Evolutionary conservation across 2,113 vertebrate species (phyloP), one percentile per base, ranked within the genome.

Genomic region (Apodemus speciosus): DNA sequence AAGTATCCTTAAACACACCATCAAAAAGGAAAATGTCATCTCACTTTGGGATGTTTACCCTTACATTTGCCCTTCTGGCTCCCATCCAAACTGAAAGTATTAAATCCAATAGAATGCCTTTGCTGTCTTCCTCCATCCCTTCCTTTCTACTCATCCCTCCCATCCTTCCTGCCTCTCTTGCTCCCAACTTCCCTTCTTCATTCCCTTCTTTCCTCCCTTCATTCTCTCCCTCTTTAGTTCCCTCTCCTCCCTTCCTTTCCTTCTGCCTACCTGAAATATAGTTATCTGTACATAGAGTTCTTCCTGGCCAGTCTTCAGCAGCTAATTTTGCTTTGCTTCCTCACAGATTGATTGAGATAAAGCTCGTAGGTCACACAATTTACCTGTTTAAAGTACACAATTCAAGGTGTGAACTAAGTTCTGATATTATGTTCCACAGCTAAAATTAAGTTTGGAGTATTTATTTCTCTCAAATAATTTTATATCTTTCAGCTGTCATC

Each of bases 151-250:
- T 76, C 73, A 16, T 77, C 49, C 13, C 3, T 32, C 51, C 7
- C 4, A 15, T 27, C 6, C 23, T 16, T 51, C 15, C 25, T 5
- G 10, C 25, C 2, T 32, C 4, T 2, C 21, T 9, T 10, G 1
- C 1, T 32, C 7, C 2, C 32, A 23, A 9, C 3, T 25, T 38
- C 40, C 16, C 27, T 76, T 6, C 76, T 7, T 27, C 23, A 2
- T 32, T 13, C 2, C 4, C 6, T n/a, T 6, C 56, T 2, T n/a
- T 3, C 2, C 27, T 32, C 1, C 49, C 30, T 64, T 18, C 6
- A 38, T 38, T 38, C 51, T 51, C 35, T 21, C 18, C 38, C 7
- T 3, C 4, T 30, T 18, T 32, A 15, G 15, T 35, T 53, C 51
- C 32, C 14, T 53, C 49, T 32, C 3, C 9, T 53, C 49, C 25